Base-by-base conservation (phyloP, 2,113 vertebrate genomes). In the Planiliza haematocheilus region DNA sequence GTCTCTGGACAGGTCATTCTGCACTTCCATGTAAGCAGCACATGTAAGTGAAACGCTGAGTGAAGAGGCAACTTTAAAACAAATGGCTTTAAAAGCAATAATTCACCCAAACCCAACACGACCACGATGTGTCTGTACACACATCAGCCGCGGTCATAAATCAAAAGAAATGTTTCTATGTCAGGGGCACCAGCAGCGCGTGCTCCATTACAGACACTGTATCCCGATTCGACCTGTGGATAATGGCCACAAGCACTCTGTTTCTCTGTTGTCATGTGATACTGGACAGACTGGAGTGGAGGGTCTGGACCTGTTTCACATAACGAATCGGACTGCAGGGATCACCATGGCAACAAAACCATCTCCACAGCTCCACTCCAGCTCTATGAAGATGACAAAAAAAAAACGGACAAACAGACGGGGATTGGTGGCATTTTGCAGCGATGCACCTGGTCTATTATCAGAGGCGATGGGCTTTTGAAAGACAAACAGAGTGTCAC, bases 321-420 rank as follows among this genome's bases (percentile, higher is more conserved):
- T 52, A 21, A 49, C 46, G 1, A 72, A 66, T 71, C 51, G 56
- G 65, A 42, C 5, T 61, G 39, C 52, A 43, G 60, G 2, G 1
- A 70, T 76, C 55, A 16, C 75, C 52, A 74, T 63, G 82, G 74
- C 68, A 71, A 74, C 73, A 43, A 39, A 56, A 34, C n/a, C 24
- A 45, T 69, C 68, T 57, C n/a, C 50, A 45, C 11, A 5, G 11
- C 52, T 52, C 10, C 16, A 9, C n/a, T 48, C 59, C 46, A 30
- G 66, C 61, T 69, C 56, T 17, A 52, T 30, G 2, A 34, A 38
- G 18, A 48, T 50, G 42, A 49, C 45, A 34, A 34, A 39, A 14
- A 2, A 55, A 50, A 51, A 10, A 5, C 24, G 24, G 24, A 36
- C 8, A 53, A 72, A 51, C 53, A 52, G 69, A 34, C 13, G 5